Conservation (phyloP, 2,797 vertebrate genomes). For the Danio albolineatus region DNA sequence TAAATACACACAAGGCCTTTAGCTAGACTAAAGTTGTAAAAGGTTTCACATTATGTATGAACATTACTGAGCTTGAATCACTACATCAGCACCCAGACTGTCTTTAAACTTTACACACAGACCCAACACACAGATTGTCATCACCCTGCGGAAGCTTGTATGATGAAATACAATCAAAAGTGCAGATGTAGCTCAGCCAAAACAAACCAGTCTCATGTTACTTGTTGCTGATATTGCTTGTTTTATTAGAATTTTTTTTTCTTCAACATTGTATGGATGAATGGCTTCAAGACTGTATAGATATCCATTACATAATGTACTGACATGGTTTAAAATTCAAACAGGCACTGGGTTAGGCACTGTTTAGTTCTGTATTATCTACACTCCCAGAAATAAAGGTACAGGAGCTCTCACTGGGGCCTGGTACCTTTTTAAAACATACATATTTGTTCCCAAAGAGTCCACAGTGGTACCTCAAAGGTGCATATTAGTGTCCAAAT, state of each 20-base stretch:
- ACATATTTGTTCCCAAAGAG: too few relatives aligned
- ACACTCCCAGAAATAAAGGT: too few relatives aligned
- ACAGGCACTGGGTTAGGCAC: slow-evolving; percentile 1
- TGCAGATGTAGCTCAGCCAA: neutral
- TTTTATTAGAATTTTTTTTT: too few relatives aligned
- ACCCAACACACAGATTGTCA: neutral
- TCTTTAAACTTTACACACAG: too few relatives aligned
- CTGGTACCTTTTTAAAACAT: too few relatives aligned
- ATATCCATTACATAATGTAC: slow-evolving; percentile 9
- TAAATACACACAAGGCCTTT: neutral
- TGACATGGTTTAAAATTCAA: neutral
- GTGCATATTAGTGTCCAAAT: too few relatives aligned
- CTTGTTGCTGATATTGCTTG: slow-evolving; percentile 6
- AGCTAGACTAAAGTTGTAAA: slow-evolving; percentile 1
- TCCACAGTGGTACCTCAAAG: too few relatives aligned
- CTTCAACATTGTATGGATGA: slow-evolving; percentile 9
- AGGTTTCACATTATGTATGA: neutral
- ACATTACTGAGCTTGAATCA: neutral
- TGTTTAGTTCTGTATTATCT: too few relatives aligned
- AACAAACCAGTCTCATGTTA: slow-evolving; percentile 9
- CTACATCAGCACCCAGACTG: neutral
- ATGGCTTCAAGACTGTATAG: neutral
- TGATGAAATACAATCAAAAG: neutral
- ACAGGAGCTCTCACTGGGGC: too few relatives aligned
- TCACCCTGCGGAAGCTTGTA: neutral